These are phyloP conservation scores for Neodiprion fabricii DNA, from an alignment of 1,140 invertebrate species.

Conservation along the genomic window DNA sequence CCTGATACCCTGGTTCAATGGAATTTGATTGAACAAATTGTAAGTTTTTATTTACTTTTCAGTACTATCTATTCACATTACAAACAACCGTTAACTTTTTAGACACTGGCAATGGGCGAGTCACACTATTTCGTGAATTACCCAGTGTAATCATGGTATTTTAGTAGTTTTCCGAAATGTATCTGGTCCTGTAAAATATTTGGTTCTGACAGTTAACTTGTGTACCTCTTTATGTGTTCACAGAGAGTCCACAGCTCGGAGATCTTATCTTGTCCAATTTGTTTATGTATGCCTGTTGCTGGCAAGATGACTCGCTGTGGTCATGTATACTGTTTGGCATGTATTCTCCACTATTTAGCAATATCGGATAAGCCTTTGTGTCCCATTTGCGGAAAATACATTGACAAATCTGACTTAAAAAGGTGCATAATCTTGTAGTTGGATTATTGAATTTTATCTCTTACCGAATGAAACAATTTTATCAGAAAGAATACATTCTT, in stretches of 20 bases:
- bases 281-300: constrained; percentile 81
- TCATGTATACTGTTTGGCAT: constrained; percentile 96
- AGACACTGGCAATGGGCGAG: too few species aligned
- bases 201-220: too few species aligned
- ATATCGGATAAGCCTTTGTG: constrained; percentile 83
- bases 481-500: constrained; percentile 37
- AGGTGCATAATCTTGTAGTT: constrained; percentile 63
- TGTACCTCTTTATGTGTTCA: constrained; percentile 34
- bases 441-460: not conserved
- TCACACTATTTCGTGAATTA: too few species aligned
- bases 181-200: too few species aligned
- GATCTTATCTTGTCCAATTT: constrained; percentile 87
- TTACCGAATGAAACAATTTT: constrained; percentile 8
- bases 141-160: too few species aligned
- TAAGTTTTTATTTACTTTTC: constrained; percentile 61
- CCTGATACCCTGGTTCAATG: constrained; percentile 92
- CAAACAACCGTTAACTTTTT: too few species aligned
- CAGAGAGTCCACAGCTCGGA: constrained; percentile 70
- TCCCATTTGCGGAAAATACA: constrained; percentile 85
- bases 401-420: constrained; percentile 81
- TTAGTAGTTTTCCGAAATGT: too few species aligned
- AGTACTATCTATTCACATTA: too few species aligned
- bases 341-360: constrained; percentile 90
- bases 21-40: constrained; percentile 91
- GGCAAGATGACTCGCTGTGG: constrained; percentile 94